Evolutionary conservation across 1,140 invertebrate species (phyloP).

Genomic region (Pristionchus pacificus): DNA sequence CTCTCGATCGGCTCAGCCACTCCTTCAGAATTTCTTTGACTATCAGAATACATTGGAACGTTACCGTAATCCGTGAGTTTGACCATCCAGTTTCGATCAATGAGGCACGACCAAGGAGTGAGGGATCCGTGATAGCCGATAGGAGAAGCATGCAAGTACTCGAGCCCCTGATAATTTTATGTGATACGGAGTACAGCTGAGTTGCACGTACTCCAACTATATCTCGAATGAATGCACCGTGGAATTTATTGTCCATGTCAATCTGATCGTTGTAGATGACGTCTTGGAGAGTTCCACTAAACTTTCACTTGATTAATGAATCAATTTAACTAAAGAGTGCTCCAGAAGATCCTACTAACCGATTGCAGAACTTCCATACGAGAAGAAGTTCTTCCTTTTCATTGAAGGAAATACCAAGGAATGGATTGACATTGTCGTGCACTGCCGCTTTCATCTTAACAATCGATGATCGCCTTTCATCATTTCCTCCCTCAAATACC

Average conservation of each 20-base stretch:
- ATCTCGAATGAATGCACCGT: conserved; percentile 51
- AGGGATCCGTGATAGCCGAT: conserved; percentile 55
- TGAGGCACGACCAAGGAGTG: conserved; percentile 51
- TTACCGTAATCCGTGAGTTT: conserved; percentile 52
- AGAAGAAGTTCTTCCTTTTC: conserved; percentile 55
- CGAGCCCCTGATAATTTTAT: conserved; percentile 39
- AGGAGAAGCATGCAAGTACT: conserved; percentile 53
- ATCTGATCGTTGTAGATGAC: conserved; percentile 56
- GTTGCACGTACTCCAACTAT: conserved; percentile 39
- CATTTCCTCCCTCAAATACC: conserved; percentile 28
- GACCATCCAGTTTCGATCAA: conserved; percentile 56
- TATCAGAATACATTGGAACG: background rate
- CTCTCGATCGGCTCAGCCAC: conserved; percentile 52
- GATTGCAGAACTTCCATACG: conserved; percentile 56
- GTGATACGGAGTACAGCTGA: background rate
- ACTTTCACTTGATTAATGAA: background rate
- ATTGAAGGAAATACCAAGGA: conserved; percentile 54
- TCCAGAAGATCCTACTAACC: too few species aligned
- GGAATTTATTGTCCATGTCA: conserved; percentile 51
- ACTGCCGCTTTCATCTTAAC: conserved; percentile 48
- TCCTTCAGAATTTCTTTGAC: background rate
- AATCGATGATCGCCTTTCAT: background rate
- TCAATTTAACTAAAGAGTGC: conserved; percentile 45
- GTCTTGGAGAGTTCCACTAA: too few species aligned
- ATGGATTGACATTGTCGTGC: conserved; percentile 55